Evolutionary conservation across 2,888 invertebrate genomes (phyloP).

Genomic region (Apodemia hepburni): DNA sequence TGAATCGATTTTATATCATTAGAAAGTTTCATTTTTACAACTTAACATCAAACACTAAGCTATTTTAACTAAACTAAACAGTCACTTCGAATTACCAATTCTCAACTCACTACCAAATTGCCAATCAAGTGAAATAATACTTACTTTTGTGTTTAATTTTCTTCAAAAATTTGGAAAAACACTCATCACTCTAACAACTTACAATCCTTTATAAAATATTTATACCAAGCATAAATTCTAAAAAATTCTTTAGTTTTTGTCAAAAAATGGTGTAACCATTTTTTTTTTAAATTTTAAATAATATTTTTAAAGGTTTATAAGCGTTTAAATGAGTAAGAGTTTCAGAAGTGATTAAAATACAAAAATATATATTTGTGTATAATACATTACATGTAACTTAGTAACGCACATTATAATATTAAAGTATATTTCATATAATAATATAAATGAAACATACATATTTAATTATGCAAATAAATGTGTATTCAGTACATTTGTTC

Average conservation of each 20-base stretch:
- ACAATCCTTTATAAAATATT: background rate
- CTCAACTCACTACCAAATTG: slow-evolving; percentile 2
- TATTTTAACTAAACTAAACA: slow-evolving; percentile 3
- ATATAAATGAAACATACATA: no score
- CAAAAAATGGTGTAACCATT: background rate
- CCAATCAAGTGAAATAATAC: slow-evolving; percentile 5
- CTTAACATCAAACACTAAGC: slow-evolving; percentile 3
- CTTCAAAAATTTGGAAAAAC: background rate
- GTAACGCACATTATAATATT: no score
- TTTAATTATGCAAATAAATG: no score
- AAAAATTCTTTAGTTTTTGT: background rate
- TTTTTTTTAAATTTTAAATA: background rate
- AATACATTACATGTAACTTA: no score
- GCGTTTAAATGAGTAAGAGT: background rate
- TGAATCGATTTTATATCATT: no score
- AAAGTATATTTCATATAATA: no score
- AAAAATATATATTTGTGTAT: no score
- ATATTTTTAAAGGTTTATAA: background rate
- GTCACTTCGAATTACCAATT: slow-evolving; percentile 6
- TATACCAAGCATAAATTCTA: background rate
- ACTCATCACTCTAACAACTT: background rate
- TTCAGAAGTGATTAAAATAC: no score
- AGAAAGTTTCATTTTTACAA: slow-evolving; percentile 2
- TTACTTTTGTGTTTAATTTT: slow-evolving; percentile 5
- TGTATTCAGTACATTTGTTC: no score